phyloP scores from a whole-genome alignment of 2,888 invertebrate species.

The Habrosyne pyritoides region DNA sequence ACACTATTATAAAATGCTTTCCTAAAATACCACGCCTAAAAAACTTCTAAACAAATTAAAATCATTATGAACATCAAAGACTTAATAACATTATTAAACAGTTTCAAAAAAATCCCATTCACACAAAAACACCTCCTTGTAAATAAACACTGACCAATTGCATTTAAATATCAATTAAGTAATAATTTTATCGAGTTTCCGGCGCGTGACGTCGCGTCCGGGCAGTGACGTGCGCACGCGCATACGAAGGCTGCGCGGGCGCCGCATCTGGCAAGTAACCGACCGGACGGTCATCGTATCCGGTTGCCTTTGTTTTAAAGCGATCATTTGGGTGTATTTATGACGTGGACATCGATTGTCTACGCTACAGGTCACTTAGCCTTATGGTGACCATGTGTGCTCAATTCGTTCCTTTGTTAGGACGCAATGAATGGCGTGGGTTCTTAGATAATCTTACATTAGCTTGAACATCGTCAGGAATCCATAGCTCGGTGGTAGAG shows the following conservation, averaged over 20 bases:
- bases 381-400: not conserved
- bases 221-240: constrained; percentile 53
- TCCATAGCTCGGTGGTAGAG: no score
- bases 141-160: constrained; percentile 32
- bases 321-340: not conserved
- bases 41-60: not conserved
- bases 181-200: constrained; percentile 63
- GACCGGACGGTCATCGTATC: constrained; percentile 20
- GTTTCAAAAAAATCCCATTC: not conserved
- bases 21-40: no score
- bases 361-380: not conserved
- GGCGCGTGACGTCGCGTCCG: constrained; percentile 58
- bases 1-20: no score
- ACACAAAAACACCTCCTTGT: no score
- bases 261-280: constrained; percentile 55
- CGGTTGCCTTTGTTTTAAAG: not conserved
- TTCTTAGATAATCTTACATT: no score
- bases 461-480: no score
- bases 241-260: constrained; percentile 63
- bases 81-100: no score
- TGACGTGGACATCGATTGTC: not conserved
- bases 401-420: not conserved
- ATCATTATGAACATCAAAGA: no score
- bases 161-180: constrained; percentile 70
- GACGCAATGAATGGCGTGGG: not conserved